Percentiles rank a stretch among this genome's conserved stretches.
Conservation (phyloP, 2,888 invertebrate species). For the Dorcus parallelipipedus region DNA sequence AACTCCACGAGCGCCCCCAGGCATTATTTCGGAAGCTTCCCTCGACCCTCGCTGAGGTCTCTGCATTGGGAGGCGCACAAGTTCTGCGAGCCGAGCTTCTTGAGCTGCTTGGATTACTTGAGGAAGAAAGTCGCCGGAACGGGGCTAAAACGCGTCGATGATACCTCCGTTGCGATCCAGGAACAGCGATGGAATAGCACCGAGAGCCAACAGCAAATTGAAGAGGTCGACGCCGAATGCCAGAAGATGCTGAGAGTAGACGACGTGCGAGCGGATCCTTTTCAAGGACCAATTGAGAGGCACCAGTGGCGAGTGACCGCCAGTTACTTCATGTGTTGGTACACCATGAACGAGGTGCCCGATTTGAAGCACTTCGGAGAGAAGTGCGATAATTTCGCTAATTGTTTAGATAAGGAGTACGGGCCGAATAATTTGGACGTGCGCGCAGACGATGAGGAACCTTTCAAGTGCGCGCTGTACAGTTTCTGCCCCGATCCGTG, state of each 20-base stretch:
- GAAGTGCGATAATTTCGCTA: slow-evolving; percentile 60
- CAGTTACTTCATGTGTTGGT: slow-evolving; percentile 68
- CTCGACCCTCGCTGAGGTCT: slow-evolving; percentile 54
- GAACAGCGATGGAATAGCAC: slow-evolving; percentile 49
- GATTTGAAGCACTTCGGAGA: slow-evolving; percentile 55
- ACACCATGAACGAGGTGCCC: slow-evolving; percentile 56
- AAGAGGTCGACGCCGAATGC: slow-evolving; percentile 53
- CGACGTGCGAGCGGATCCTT: slow-evolving; percentile 51
- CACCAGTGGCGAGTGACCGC: slow-evolving; percentile 63
- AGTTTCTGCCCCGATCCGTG: slow-evolving; percentile 68
- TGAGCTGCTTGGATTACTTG: slow-evolving; percentile 57
- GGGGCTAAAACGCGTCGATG: slow-evolving; percentile 52
- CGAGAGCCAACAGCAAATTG: slow-evolving; percentile 45
- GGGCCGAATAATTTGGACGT: slow-evolving; percentile 53
- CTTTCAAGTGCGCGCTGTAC: slow-evolving; percentile 59
- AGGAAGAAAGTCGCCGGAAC: slow-evolving; percentile 42
- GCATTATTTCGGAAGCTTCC: slow-evolving; percentile 50
- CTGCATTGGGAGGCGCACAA: slow-evolving; percentile 62
- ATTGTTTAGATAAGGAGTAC: slow-evolving; percentile 51
- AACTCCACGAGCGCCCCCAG: slow-evolving; percentile 29
- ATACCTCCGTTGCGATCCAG: slow-evolving; percentile 51
- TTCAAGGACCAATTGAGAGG: slow-evolving; percentile 55
- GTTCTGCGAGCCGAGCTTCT: slow-evolving; percentile 54
- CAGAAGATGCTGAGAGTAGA: slow-evolving; percentile 47
- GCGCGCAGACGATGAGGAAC: slow-evolving; percentile 54